Base-by-base conservation (phyloP, 2,888 invertebrate species). In the Hypolimnas misippus region DNA sequence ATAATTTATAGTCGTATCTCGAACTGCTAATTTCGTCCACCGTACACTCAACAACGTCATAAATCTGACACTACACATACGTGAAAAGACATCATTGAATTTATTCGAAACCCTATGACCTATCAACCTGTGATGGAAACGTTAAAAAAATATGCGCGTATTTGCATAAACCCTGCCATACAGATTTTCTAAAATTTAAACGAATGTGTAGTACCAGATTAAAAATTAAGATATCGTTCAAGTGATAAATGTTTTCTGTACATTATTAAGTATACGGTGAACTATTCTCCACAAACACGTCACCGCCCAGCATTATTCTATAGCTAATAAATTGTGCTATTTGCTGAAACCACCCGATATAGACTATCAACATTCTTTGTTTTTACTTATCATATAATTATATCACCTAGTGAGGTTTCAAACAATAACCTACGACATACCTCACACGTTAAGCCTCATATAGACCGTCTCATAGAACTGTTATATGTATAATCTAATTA, bases 321-420 rank as follows among this genome's bases (percentile, higher is more conserved):
- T 83, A 86, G 86, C 87, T 88, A 87, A 80, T 79, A 79, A 84
- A 86, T 90, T 90, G 91, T 89, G 91, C 89, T 89, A 86, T 84
- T 78, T 76, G 76, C 76, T 79, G 82, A 81, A 80, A 83, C 80
- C 86, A 76, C 75, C 77, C 81, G 74, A 74, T 74, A 73, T 12
- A 73, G 71, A 77, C 80, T 77, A 81, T 74, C 76, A 68, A 78
- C 81, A 73, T 79, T 79, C 77, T 76, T 81, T 81, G 74, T 72
- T 83, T 82, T 82, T 76, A 68, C 79, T 83, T 86, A 85, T 70
- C 76, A 74, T 75, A 82, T 81, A 80, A 77, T 78, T 84, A 84
- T 89, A 88, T 89, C 86, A 86, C 84, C 91, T 90, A 91, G 83
- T 90, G 89, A 91, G 90, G 91, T 89, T 89, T 86, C 86, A 87